A percentile compares a stretch with the other conserved stretches of the same genome.
These are phyloP conservation scores for Nephotettix cincticeps DNA, from an alignment of 1,140 invertebrate species.

Conservation along the genomic window DNA sequence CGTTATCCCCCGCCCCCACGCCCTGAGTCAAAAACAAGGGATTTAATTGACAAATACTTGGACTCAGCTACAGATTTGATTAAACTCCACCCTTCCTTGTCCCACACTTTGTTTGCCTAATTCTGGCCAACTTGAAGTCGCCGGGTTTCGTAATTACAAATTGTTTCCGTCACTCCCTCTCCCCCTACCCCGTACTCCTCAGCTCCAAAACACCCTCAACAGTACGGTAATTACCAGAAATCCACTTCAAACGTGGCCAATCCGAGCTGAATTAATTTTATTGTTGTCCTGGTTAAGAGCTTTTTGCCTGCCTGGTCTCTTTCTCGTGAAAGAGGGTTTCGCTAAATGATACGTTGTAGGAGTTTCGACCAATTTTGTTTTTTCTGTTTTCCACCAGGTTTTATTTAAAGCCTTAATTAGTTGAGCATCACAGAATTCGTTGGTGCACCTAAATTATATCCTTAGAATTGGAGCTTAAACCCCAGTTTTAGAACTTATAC, in stretches of 20 bases:
- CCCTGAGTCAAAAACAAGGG: slow-evolving; percentile 1
- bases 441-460: too few species aligned
- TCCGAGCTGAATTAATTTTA: slow-evolving; percentile 14
- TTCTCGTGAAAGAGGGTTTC: too few species aligned
- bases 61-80: slow-evolving; percentile 13
- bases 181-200: background rate
- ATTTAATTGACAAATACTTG: slow-evolving; percentile 22
- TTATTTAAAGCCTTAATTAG: too few species aligned
- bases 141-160: slow-evolving; percentile 6
- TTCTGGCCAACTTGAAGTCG: background rate
- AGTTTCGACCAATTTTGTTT: too few species aligned
- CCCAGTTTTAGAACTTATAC: too few species aligned
- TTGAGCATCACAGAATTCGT: too few species aligned
- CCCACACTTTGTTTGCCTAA: slow-evolving; percentile 5
- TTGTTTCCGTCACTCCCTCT: background rate
- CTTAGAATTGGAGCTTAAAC: too few species aligned
- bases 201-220: too few species aligned
- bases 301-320: background rate
- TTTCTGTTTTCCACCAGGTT: too few species aligned
- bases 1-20: background rate
- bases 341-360: too few species aligned
- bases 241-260: background rate
- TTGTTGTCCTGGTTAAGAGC: background rate
- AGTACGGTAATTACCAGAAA: background rate
- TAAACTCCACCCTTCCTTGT: background rate